Evolutionary conservation across 2,113 vertebrate genomes (phyloP), one percentile per base, ranked within the genome.

Genomic region (Athene noctua): DNA sequence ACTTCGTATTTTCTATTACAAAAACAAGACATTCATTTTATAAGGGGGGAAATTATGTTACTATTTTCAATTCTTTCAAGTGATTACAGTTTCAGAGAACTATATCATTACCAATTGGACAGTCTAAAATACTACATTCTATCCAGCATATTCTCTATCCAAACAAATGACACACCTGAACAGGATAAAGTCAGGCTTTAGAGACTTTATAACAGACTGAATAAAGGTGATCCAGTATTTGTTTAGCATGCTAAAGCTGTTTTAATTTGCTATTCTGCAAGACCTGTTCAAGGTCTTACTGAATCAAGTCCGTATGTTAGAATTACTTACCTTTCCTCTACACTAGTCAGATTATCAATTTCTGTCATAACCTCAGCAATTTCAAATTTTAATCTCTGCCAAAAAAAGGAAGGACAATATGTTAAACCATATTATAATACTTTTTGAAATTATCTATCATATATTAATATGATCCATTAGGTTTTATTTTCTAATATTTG

Each of bases 321-420:
- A 44, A 54, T 11, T 46, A 59, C 94, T 97, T 93, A 99, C 99
- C 99, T 99, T 95, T 99, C 99, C 96, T 99, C 99, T 10, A 98
- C 98, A 42, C 99, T 99, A 7, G 99, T 99, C 92, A 99, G 98
- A 91, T 99, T 99, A 97, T 99, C 99, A 26, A 99, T 99, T 98
- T 99, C 99, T 1, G 99, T 99, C 99, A 99, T 99, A 90, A 99
- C 99, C 91, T 99, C 99, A 3, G 99, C 98, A 42, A 99, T 99
- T 96, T 99, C 99, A 95, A 99, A 99, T 97, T 99, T 99, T 98
- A 99, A 97, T 96, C 99, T 98, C 99, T 99, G 98, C 59, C 78
- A 93, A 93, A 95, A 97, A 79, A 94, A 72, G 27, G 59, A 79
- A 84, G 17, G 26, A 49, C 38, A 96, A 21, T 10, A 90, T 12